Percentiles rank a stretch among this genome's conserved stretches.
These are phyloP conservation scores for Epinephelus moara DNA, from an alignment of 2,113 vertebrate species.

Conservation along the genomic window DNA sequence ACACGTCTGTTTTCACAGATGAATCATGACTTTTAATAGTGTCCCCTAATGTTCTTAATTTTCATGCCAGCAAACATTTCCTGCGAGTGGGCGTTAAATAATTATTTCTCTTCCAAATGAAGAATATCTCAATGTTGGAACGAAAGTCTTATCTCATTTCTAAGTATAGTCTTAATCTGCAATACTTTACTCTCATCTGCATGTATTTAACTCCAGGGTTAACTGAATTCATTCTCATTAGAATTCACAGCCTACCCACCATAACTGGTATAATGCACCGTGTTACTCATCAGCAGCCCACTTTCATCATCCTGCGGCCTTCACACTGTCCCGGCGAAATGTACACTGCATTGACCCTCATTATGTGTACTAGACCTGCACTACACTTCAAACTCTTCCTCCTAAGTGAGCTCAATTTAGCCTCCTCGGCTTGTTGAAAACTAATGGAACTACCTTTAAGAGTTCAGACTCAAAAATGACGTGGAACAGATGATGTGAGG, in stretches of 20 bases:
- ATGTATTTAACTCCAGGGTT: slow-evolving; percentile 66
- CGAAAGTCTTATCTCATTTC: slow-evolving; percentile 4
- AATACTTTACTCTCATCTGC: slow-evolving; percentile 40
- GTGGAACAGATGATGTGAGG: slow-evolving; percentile 16
- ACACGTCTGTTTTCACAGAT: slow-evolving; percentile 11
- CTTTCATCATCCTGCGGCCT: slow-evolving; percentile 22
- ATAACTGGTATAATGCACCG: slow-evolving; percentile 10
- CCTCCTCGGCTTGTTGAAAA: slow-evolving; percentile 8
- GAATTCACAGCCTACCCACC: slow-evolving; percentile 32
- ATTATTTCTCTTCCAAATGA: slow-evolving; percentile 11
- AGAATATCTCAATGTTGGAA: slow-evolving; percentile 7
- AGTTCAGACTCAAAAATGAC: not conserved
- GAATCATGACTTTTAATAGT: slow-evolving; percentile 30
- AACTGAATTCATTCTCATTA: slow-evolving; percentile 53
- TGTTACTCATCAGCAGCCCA: slow-evolving; percentile 31
- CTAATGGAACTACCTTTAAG: slow-evolving; percentile 36
- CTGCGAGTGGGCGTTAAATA: not conserved
- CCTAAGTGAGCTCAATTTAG: slow-evolving; percentile 20
- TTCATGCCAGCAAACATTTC: slow-evolving; percentile 29
- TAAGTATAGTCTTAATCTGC: slow-evolving; percentile 35
- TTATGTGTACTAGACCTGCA: slow-evolving; percentile 34
- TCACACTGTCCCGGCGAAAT: not conserved
- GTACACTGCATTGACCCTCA: slow-evolving; percentile 34
- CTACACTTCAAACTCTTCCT: slow-evolving; percentile 33
- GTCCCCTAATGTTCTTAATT: slow-evolving; percentile 5